Evolutionary conservation across 1,140 invertebrate genomes (phyloP).

Genomic region (Bathynomus jamesi): DNA sequence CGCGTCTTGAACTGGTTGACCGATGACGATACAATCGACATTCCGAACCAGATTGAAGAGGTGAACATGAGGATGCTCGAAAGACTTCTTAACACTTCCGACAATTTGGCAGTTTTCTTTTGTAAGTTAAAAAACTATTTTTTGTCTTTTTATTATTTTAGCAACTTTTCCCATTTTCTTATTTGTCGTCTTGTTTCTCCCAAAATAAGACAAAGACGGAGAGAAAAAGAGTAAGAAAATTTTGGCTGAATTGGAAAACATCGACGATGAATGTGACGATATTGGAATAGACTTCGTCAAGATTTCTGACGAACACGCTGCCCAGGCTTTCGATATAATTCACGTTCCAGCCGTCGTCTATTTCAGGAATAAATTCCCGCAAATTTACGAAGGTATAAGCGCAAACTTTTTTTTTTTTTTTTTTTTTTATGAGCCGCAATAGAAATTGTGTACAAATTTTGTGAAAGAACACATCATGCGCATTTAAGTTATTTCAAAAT

Average conservation of each 20-base stretch:
- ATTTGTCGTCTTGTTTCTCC: background rate
- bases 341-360: conserved; percentile 77
- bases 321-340: conserved; percentile 77
- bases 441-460: no score
- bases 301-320: conserved; percentile 80
- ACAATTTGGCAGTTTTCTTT: conserved; percentile 78
- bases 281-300: conserved; percentile 90
- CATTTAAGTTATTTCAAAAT: no score
- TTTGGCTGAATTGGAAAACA: conserved; percentile 77
- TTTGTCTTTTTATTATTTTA: background rate
- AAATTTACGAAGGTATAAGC: conserved; percentile 57
- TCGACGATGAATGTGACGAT: conserved; percentile 88
- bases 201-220: conserved; percentile 61
- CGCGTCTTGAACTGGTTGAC: conserved; percentile 81
- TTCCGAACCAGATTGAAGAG: conserved; percentile 88
- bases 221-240: conserved; percentile 80
- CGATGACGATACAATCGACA: conserved; percentile 81
- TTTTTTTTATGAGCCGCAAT: no score
- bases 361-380: conserved; percentile 81
- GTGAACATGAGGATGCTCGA: conserved; percentile 86
- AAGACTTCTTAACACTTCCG: conserved; percentile 76
- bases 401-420: no score
- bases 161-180: background rate
- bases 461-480: no score
- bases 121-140: conserved; percentile 54